Conservation (phyloP, 2,113 vertebrate genomes). For the Salvelinus fontinalis region DNA sequence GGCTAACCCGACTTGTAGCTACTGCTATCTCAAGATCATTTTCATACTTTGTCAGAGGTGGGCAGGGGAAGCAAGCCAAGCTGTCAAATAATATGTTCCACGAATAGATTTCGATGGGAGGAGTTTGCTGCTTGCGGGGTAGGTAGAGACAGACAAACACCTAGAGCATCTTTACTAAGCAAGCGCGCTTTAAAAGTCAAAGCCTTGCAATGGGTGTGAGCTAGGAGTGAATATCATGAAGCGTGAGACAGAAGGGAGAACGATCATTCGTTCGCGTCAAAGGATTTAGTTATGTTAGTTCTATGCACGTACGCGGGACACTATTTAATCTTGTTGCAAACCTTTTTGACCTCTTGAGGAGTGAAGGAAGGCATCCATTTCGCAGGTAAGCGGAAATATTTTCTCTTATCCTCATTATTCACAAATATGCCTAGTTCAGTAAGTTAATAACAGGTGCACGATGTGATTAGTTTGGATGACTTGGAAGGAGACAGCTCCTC, state of each 20-base stretch:
- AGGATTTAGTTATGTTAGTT: slow-evolving; percentile 32
- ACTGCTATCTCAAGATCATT: neutral
- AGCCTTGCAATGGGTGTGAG: slow-evolving; percentile 39
- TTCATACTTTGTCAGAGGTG: slow-evolving; percentile 28
- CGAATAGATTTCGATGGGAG: slow-evolving; percentile 74
- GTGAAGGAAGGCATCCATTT: neutral
- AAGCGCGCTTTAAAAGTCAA: slow-evolving; percentile 46
- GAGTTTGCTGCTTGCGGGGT: slow-evolving; percentile 65
- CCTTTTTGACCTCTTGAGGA: slow-evolving; percentile 37
- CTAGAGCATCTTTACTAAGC: slow-evolving; percentile 65
- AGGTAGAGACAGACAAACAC: slow-evolving; percentile 64
- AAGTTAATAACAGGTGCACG: neutral
- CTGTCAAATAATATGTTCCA: slow-evolving; percentile 62
- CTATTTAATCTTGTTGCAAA: slow-evolving; percentile 19
- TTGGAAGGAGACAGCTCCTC: neutral
- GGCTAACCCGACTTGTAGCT: neutral
- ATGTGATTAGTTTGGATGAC: neutral
- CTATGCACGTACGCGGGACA: slow-evolving; percentile 37
- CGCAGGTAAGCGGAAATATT: slow-evolving; percentile 40
- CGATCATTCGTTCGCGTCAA: slow-evolving; percentile 25
- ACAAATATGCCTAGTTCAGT: neutral
- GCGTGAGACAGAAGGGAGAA: neutral
- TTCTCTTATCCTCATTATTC: neutral
- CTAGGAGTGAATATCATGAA: slow-evolving; percentile 27
- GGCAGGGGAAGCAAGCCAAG: slow-evolving; percentile 39